Evolutionary conservation across 2,113 vertebrate genomes (phyloP), one percentile per base, ranked within the genome.

Genomic region (Cyanoliseus patagonus): DNA sequence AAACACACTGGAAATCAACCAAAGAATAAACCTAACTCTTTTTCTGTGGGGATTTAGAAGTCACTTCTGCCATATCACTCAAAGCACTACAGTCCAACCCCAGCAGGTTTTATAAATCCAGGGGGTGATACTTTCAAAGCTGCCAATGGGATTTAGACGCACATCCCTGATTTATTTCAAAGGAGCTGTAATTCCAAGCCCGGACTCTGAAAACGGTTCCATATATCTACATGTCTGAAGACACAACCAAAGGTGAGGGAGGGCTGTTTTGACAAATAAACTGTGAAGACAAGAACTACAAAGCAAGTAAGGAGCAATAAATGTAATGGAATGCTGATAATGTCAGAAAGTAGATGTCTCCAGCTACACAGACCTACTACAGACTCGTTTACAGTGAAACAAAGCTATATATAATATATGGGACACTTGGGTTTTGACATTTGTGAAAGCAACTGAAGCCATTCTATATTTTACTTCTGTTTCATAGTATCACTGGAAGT

Each of bases 291-390:
- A 86, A 63, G 55, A 94, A 86, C 72, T 75, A 93, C 63, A 93
- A 92, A 92, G 49, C 92, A 51, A 39, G 49, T 4, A 31, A 73
- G 86, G 94, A 86, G 81, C 67, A 85, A 83, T 72, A 86, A 89
- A 61, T 6, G 30, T 69, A 96, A 84, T 35, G 81, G 80, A 69
- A 95, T 94, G 52, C 55, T 73, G 83, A 90, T 88, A 68, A 91
- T 30, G 73, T 73, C 92, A 92, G 64, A 86, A 86, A 88, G 61
- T 90, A 76, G 80, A 81, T n/a, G 86, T 82, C 64, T 96, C 72
- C 73, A 88, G 79, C 55, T 41, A 68, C 24, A 88, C 23, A 59
- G 44, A 83, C 33, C 76, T 76, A 70, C 62, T 52, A 13, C 30
- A 90, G 83, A 59, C 44, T 92, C 20, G 1, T 73, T 89, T 84